Evolutionary conservation across 2,797 vertebrate species (phyloP).

Genomic region (Melanotaenia nigrans): DNA sequence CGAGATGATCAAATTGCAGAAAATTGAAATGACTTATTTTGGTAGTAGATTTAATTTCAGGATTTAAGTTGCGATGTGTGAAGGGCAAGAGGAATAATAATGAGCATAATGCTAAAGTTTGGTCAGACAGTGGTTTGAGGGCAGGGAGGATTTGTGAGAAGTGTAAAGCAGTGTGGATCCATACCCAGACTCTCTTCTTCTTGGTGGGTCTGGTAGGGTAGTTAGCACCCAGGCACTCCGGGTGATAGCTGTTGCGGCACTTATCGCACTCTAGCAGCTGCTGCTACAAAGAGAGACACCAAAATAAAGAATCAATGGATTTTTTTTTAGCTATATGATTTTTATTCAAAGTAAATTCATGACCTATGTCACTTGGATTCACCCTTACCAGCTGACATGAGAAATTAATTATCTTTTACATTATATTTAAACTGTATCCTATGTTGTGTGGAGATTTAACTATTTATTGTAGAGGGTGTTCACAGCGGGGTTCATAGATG

Average conservation of each 20-base stretch:
- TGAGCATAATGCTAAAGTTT: slow-evolving; percentile 32
- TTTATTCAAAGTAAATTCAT: not conserved
- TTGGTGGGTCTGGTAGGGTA: slow-evolving; percentile 98
- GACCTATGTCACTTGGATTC: slow-evolving; percentile 2
- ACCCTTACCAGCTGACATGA: not conserved
- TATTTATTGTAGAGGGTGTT: slow-evolving; percentile 9
- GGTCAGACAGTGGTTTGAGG: slow-evolving; percentile 14
- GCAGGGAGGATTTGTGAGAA: not conserved
- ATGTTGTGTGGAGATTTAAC: slow-evolving; percentile 6
- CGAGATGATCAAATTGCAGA: slow-evolving; percentile 4
- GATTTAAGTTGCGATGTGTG: slow-evolving; percentile 29
- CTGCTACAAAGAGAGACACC: slow-evolving; percentile 64
- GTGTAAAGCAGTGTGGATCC: slow-evolving; percentile 25
- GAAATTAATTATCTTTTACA: slow-evolving; percentile 12
- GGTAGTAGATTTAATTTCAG: not conserved
- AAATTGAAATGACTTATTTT: slow-evolving; percentile 23
- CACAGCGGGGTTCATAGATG: slow-evolving; percentile 1
- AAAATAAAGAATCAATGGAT: slow-evolving; percentile 9
- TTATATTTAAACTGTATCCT: not conserved
- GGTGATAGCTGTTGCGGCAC: slow-evolving; percentile 99
- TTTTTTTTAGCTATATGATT: not conserved
- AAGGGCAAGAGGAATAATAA: slow-evolving; percentile 22
- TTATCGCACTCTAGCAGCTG: slow-evolving; percentile 98
- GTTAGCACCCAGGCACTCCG: slow-evolving; percentile 99
- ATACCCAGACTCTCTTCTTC: slow-evolving; percentile 99